Evolutionary conservation across 2,113 vertebrate species (phyloP).

Genomic region (Sminthopsis crassicaudata): DNA sequence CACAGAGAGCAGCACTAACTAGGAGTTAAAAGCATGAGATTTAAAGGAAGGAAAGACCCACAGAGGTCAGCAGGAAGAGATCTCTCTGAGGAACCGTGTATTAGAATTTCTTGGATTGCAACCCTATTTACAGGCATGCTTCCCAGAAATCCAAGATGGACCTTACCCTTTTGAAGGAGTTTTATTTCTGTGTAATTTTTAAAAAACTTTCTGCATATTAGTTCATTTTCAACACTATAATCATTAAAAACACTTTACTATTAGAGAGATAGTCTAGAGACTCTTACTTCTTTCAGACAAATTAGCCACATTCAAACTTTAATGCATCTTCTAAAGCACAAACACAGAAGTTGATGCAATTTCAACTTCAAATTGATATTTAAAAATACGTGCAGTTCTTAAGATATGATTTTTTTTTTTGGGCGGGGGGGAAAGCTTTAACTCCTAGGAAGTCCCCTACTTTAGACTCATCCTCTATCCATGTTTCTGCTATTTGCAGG

Average conservation of each 20-base stretch:
- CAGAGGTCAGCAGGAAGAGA: not conserved
- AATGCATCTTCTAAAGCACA: slow-evolving; percentile 83
- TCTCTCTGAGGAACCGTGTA: not conserved
- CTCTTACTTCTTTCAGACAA: slow-evolving; percentile 85
- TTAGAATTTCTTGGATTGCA: not conserved
- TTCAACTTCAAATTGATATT: slow-evolving; percentile 68
- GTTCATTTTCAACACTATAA: slow-evolving; percentile 88
- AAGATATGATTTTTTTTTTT: slow-evolving; percentile 56
- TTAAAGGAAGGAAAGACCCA: not conserved
- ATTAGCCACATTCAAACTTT: slow-evolving; percentile 83
- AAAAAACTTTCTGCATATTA: slow-evolving; percentile 85
- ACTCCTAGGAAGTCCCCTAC: not conserved
- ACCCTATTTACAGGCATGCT: not conserved
- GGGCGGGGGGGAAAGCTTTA: no score
- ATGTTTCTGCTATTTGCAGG: not conserved
- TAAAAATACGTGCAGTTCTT: slow-evolving; percentile 53
- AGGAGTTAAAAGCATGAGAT: not conserved
- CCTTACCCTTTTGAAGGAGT: not conserved
- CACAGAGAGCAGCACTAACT: not conserved
- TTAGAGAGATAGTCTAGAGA: slow-evolving; percentile 85
- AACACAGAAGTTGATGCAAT: slow-evolving; percentile 83
- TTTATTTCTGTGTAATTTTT: slow-evolving; percentile 78
- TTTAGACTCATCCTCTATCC: not conserved
- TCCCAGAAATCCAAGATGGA: not conserved
- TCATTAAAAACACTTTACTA: slow-evolving; percentile 85